Evolutionary conservation across 2,797 vertebrate genomes (phyloP).

Genomic region (Peromyscus melanophrys): DNA sequence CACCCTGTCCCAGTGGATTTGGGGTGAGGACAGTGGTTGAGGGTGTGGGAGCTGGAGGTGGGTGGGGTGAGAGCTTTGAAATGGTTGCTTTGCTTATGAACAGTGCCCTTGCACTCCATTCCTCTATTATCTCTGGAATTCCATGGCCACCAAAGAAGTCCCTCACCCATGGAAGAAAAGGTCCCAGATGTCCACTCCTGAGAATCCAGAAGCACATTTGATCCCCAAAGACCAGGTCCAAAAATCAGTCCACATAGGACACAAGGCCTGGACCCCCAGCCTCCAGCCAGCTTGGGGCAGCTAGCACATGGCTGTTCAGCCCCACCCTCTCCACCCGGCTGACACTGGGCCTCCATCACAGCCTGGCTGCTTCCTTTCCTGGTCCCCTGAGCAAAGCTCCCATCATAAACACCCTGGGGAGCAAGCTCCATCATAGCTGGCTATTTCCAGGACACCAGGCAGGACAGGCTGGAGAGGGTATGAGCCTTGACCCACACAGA

Average conservation of each 20-base stretch:
- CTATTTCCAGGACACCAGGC: not conserved
- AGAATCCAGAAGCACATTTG: not conserved
- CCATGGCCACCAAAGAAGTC: not conserved
- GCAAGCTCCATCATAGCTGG: not conserved
- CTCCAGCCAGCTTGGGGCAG: not conserved
- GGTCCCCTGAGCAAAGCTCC: not conserved
- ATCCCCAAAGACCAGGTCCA: rapidly evolving
- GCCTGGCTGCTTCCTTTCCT: not conserved
- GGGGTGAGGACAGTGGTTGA: too few relatives aligned
- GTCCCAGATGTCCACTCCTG: not conserved
- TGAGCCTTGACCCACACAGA: not conserved
- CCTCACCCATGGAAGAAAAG: not conserved
- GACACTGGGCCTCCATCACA: not conserved
- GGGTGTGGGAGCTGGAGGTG: not conserved
- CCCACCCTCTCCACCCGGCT: not conserved
- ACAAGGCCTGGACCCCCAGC: not conserved
- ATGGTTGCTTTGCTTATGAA: not conserved
- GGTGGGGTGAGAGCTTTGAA: too few relatives aligned
- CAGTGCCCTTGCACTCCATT: not conserved
- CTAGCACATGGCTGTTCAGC: too few relatives aligned
- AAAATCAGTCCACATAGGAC: rapidly evolving
- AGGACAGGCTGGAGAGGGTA: not conserved
- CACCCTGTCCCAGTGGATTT: not conserved
- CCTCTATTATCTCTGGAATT: not conserved
- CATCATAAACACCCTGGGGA: not conserved